These are phyloP conservation scores for Columbina picui DNA, from an alignment of 2,113 vertebrate species.

Conservation along the genomic window DNA sequence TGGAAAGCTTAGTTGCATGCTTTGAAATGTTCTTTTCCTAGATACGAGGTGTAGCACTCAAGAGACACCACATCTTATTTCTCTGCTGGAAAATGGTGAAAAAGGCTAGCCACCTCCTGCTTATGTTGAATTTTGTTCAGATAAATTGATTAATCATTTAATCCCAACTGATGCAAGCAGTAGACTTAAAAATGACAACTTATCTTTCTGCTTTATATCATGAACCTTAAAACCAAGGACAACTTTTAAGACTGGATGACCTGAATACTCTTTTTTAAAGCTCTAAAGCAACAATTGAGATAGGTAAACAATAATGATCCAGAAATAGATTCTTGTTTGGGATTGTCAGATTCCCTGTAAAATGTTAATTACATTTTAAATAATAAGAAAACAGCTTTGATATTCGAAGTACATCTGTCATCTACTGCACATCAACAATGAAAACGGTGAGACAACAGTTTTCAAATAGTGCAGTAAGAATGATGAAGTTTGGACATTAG, in stretches of 20 bases:
- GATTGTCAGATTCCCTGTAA: neutral
- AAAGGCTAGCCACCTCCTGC: neutral
- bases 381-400: neutral
- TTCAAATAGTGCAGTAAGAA: neutral
- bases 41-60: neutral
- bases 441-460: neutral
- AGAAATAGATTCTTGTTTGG: neutral
- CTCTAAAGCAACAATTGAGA: neutral
- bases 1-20: neutral
- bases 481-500: neutral
- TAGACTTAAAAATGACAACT: neutral
- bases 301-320: neutral
- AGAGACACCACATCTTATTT: neutral
- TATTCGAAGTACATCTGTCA: neutral
- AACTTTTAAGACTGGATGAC: neutral
- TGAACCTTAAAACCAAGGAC: neutral
- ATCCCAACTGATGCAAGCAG: slow-evolving; percentile 9
- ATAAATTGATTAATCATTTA: neutral
- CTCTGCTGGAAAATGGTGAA: neutral
- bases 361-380: neutral
- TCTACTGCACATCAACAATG: neutral
- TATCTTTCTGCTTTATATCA: neutral
- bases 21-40: neutral
- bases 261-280: neutral
- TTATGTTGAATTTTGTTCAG: neutral